Evolutionary conservation across 2,888 invertebrate species (phyloP).

Genomic region (Euspilapteryx auroguttella): DNA sequence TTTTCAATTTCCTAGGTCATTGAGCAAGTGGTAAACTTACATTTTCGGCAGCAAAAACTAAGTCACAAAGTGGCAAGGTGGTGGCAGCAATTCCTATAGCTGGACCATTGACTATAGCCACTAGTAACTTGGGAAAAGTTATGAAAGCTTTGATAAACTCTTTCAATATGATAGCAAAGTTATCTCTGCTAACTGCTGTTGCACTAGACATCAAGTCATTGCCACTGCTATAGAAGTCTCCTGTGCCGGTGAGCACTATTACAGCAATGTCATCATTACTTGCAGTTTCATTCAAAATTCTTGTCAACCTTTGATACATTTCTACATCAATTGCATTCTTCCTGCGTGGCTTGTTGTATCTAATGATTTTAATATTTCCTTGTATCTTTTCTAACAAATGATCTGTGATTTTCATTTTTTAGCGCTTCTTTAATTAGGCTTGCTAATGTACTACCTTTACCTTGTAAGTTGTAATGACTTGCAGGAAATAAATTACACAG

Average conservation of each 20-base stretch:
- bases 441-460: too few relatives aligned
- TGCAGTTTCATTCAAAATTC: slow-evolving; percentile 69
- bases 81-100: slow-evolving; percentile 91
- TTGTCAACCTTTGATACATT: slow-evolving; percentile 69
- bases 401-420: slow-evolving; percentile 13
- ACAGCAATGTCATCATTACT: slow-evolving; percentile 66
- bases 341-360: slow-evolving; percentile 74
- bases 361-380: slow-evolving; percentile 49
- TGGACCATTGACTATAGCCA: slow-evolving; percentile 91
- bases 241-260: slow-evolving; percentile 78
- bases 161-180: slow-evolving; percentile 27
- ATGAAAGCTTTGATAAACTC: slow-evolving; percentile 77
- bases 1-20: too few relatives aligned
- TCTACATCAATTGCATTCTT: slow-evolving; percentile 75
- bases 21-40: too few relatives aligned
- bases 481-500: too few relatives aligned
- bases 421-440: too few relatives aligned
- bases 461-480: too few relatives aligned
- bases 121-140: slow-evolving; percentile 83
- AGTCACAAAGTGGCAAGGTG: slow-evolving; percentile 81
- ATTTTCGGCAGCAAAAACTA: slow-evolving; percentile 84
- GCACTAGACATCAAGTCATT: slow-evolving; percentile 63
- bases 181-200: slow-evolving; percentile 12
- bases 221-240: slow-evolving; percentile 83
- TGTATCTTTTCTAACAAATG: slow-evolving; percentile 22